Conservation (phyloP, 2,888 invertebrate species). For the Lepidochrysops patricia region DNA sequence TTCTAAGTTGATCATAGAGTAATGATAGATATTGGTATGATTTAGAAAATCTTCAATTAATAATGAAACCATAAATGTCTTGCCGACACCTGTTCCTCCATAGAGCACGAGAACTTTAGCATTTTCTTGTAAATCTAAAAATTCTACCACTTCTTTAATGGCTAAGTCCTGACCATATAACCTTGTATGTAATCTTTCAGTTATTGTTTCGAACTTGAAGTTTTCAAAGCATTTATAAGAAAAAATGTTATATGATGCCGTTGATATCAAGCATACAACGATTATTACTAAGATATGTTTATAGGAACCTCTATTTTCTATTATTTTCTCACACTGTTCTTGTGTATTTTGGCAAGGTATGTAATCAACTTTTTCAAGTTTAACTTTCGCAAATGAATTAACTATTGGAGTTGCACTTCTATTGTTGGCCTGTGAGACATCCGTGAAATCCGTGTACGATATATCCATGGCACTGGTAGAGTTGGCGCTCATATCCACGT, state of each 20-base stretch:
- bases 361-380: not conserved
- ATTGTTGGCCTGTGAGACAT: not conserved
- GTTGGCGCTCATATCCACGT: conserved; percentile 50
- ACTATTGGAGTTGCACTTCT: not conserved
- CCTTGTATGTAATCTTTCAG: conserved; percentile 32
- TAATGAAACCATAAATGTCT: conserved; percentile 50
- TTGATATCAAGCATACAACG: conserved; percentile 26
- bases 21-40: conserved; percentile 56
- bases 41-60: conserved; percentile 40
- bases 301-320: not conserved
- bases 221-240: conserved; percentile 37
- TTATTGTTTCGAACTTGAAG: conserved; percentile 33
- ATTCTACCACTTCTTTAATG: conserved; percentile 35
- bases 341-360: not conserved
- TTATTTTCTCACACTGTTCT: not conserved
- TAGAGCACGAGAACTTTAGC: conserved; percentile 51
- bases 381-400: not conserved
- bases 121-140: conserved; percentile 33
- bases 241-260: conserved; percentile 35
- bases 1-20: conserved; percentile 53
- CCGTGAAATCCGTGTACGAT: conserved; percentile 32
- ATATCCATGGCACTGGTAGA: conserved; percentile 49
- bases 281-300: not conserved
- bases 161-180: conserved; percentile 52
- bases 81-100: conserved; percentile 66